Evolutionary conservation across 2,113 vertebrate genomes (phyloP).

Genomic region (Nesospiza acunhae): DNA sequence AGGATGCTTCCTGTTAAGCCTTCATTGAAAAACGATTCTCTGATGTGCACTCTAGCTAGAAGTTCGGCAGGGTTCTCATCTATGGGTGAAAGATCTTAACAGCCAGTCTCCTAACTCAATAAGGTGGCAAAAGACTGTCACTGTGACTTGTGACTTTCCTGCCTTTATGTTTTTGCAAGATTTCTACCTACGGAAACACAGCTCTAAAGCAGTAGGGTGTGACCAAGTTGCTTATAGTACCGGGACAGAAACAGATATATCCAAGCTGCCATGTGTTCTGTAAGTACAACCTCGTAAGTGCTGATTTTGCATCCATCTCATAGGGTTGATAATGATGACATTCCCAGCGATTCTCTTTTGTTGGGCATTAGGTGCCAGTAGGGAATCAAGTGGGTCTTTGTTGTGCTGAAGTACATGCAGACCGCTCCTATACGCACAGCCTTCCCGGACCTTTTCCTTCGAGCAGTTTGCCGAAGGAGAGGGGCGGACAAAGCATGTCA

Average conservation of each 20-base stretch:
- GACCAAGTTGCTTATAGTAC: neutral
- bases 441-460: neutral
- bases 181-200: neutral
- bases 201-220: neutral
- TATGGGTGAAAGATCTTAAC: neutral
- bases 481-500: neutral
- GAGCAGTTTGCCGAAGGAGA: neutral
- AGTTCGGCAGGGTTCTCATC: neutral
- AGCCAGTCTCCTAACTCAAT: neutral
- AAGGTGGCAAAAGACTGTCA: neutral
- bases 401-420: conserved; percentile 36
- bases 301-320: neutral
- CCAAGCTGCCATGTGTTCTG: neutral
- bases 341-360: conserved; percentile 49
- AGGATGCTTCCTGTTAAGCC: neutral
- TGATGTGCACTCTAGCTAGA: neutral
- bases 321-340: neutral
- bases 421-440: neutral
- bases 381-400: conserved; percentile 45
- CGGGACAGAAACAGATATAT: neutral
- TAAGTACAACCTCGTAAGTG: neutral
- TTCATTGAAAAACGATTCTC: neutral
- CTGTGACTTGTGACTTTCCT: neutral
- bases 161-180: neutral
- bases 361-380: neutral